These are phyloP conservation scores for Xestobium rufovillosum DNA, from an alignment of 2,888 invertebrate genomes.

Conservation along the genomic window DNA sequence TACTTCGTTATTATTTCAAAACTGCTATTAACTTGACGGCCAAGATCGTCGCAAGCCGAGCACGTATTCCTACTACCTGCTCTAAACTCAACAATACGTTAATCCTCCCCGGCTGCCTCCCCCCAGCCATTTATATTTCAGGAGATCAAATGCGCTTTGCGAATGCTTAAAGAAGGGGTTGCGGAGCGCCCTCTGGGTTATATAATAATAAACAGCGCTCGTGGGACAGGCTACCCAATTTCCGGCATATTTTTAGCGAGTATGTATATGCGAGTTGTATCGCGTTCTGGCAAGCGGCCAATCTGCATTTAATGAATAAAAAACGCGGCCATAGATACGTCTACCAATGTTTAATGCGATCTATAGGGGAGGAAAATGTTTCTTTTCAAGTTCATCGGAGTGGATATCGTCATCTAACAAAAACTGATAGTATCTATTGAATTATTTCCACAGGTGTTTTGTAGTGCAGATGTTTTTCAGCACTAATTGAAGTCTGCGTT, in stretches of 20 bases:
- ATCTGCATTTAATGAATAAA: conserved; percentile 28
- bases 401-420: too few relatives aligned
- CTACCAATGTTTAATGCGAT: conserved; percentile 27
- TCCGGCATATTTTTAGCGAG: conserved; percentile 31
- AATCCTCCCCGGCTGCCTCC: not conserved
- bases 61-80: too few relatives aligned
- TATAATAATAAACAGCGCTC: conserved; percentile 35
- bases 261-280: conserved; percentile 14
- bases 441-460: too few relatives aligned
- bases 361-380: too few relatives aligned
- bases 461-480: too few relatives aligned
- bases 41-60: too few relatives aligned
- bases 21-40: too few relatives aligned
- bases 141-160: not conserved
- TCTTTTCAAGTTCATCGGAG: too few relatives aligned
- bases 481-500: too few relatives aligned
- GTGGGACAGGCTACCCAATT: conserved; percentile 36
- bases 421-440: too few relatives aligned
- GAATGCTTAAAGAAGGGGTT: conserved; percentile 3
- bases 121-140: not conserved
- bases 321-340: conserved; percentile 21
- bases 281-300: conserved; percentile 24
- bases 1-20: not conserved
- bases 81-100: too few relatives aligned
- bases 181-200: not conserved